A percentile compares a stretch with the other conserved stretches of the same genome.
phyloP scores from a whole-genome alignment of 2,797 vertebrate genomes.

The Helarctos malayanus region DNA sequence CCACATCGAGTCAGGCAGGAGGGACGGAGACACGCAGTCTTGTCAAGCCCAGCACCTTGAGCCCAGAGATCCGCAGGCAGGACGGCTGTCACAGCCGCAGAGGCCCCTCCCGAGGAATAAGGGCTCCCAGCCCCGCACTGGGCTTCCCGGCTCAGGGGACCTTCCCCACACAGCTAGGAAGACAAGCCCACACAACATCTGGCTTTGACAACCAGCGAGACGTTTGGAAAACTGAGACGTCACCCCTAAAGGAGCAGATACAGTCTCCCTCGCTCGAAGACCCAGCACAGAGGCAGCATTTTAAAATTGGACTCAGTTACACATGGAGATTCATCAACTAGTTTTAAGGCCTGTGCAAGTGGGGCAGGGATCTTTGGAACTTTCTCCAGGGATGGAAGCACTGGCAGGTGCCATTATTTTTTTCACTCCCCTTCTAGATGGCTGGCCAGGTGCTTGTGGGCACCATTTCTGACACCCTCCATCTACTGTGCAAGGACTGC shows the following conservation, averaged over 20 bases:
- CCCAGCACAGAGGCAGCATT: not conserved
- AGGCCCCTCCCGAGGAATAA: not conserved
- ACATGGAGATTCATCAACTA: rapidly evolving
- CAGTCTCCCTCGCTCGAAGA: not conserved
- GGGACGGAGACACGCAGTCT: too few relatives aligned
- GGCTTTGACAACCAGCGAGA: not conserved
- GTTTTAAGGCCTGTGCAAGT: not conserved
- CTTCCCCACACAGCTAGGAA: not conserved
- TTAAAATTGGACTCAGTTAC: not conserved
- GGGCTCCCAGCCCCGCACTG: not conserved
- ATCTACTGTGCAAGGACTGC: not conserved
- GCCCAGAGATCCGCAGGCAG: too few relatives aligned
- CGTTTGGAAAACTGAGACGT: not conserved
- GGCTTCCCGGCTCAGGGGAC: not conserved
- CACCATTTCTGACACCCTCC: not conserved
- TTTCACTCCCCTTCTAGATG: not conserved
- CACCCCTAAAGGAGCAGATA: not conserved
- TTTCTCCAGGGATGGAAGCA: not conserved
- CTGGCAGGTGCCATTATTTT: not conserved
- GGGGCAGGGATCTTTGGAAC: not conserved
- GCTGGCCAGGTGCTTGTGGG: not conserved
- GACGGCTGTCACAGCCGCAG: not conserved
- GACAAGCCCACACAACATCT: not conserved
- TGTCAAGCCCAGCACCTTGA: not conserved
- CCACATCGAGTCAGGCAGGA: not conserved